These are phyloP conservation scores for Synanthedon vespiformis DNA, from an alignment of 2,888 invertebrate species.

Conservation along the genomic window DNA sequence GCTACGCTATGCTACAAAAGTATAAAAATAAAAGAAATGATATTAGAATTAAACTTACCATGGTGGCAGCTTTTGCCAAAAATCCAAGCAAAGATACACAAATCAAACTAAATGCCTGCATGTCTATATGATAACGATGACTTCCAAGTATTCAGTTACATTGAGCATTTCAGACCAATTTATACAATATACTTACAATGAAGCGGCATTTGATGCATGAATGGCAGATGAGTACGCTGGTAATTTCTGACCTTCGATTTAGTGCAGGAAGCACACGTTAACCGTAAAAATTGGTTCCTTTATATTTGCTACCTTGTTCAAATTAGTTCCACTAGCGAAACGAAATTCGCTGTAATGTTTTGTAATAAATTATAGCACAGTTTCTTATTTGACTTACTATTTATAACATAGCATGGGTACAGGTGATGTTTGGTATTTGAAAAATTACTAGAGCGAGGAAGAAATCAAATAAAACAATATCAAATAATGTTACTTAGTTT, in stretches of 20 bases:
- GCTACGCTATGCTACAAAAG: too few species aligned
- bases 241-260: slow-evolving; percentile 2
- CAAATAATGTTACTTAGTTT: too few species aligned
- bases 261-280: slow-evolving; percentile 15
- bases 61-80: slow-evolving; percentile 4
- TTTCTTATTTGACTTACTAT: neutral
- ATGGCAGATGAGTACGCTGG: neutral
- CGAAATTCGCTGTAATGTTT: neutral
- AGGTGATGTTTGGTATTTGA: too few species aligned
- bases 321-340: neutral
- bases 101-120: neutral
- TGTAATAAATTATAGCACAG: neutral
- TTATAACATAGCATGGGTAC: neutral
- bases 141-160: neutral
- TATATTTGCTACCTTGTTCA: neutral
- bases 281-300: neutral
- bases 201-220: neutral
- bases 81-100: neutral
- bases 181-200: neutral
- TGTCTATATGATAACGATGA: neutral
- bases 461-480: too few species aligned
- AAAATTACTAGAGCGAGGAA: too few species aligned
- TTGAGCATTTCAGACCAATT: neutral
- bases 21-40: too few species aligned
- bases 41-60: slow-evolving; percentile 8